These are phyloP conservation scores for Villa cingulata DNA, from an alignment of 2,888 invertebrate species.

Conservation along the genomic window DNA sequence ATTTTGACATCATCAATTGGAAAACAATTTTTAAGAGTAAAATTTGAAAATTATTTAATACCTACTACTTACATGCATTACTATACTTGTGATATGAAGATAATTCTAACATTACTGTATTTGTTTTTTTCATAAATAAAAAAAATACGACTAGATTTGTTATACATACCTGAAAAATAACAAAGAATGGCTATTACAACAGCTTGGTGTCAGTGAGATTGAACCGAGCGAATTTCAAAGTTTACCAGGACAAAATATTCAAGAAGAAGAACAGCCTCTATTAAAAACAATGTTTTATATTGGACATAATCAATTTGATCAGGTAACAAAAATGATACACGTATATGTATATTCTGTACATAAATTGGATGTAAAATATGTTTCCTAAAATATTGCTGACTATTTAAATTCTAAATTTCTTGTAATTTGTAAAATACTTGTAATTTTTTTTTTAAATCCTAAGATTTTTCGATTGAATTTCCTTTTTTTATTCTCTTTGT, in stretches of 20 bases:
- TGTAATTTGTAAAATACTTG: too few relatives aligned
- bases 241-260: constrained; percentile 33
- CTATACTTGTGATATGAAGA: too few relatives aligned
- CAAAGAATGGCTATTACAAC: constrained; percentile 51
- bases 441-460: not conserved
- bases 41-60: not conserved
- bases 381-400: too few relatives aligned
- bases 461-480: not conserved
- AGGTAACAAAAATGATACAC: constrained; percentile 37
- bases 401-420: too few relatives aligned
- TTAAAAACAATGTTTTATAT: constrained; percentile 70
- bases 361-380: too few relatives aligned
- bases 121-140: not conserved
- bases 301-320: constrained; percentile 59
- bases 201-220: constrained; percentile 38
- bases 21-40: constrained; percentile 40
- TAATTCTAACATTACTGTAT: too few relatives aligned
- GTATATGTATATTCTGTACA: too few relatives aligned
- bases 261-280: constrained; percentile 39
- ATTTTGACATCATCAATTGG: constrained; percentile 48
- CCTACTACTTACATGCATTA: too few relatives aligned
- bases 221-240: constrained; percentile 27
- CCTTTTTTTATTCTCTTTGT: not conserved
- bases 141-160: too few relatives aligned
- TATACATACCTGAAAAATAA: constrained; percentile 58